These are phyloP conservation scores for Zaprionus nigranus DNA, from an alignment of 1,140 invertebrate genomes.

Conservation along the genomic window DNA sequence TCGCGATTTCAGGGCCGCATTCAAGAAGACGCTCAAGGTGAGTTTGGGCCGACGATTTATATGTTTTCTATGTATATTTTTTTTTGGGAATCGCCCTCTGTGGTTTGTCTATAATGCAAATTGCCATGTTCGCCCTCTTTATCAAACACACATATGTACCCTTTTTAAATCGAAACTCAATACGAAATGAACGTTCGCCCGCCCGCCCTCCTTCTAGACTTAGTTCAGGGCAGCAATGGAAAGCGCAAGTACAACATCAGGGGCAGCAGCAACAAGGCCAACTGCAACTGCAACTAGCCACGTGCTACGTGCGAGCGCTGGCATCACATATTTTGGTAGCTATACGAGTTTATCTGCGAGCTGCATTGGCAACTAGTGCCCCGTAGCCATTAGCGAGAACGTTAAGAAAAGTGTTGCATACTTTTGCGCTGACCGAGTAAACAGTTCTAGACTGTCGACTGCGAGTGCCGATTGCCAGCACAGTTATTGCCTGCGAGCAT, in stretches of 20 bases:
- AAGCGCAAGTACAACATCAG: slow-evolving; percentile 47
- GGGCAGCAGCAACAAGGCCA: slow-evolving; percentile 30
- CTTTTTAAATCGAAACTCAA: slow-evolving; percentile 49
- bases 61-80: slow-evolving; percentile 69
- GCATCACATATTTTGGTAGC: slow-evolving; percentile 64
- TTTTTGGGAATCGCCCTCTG: slow-evolving; percentile 67
- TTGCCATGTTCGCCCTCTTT: slow-evolving; percentile 49
- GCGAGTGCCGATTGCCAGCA: slow-evolving; percentile 24
- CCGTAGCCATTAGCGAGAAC: slow-evolving; percentile 20
- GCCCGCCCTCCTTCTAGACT: slow-evolving; percentile 53
- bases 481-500: slow-evolving; percentile 40
- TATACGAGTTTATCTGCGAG: slow-evolving; percentile 43
- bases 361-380: slow-evolving; percentile 51
- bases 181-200: slow-evolving; percentile 18
- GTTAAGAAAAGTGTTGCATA: slow-evolving; percentile 43
- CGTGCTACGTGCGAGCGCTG: slow-evolving; percentile 13
- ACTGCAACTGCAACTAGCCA: slow-evolving; percentile 32
- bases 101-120: slow-evolving; percentile 24
- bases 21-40: slow-evolving; percentile 95
- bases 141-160: slow-evolving; percentile 46
- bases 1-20: slow-evolving; percentile 96
- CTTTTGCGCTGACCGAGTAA: slow-evolving; percentile 54
- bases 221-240: slow-evolving; percentile 65
- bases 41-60: slow-evolving; percentile 74
- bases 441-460: slow-evolving; percentile 28